Base-by-base conservation (phyloP, 1,140 invertebrate species). In the Hyphantria cunea region DNA sequence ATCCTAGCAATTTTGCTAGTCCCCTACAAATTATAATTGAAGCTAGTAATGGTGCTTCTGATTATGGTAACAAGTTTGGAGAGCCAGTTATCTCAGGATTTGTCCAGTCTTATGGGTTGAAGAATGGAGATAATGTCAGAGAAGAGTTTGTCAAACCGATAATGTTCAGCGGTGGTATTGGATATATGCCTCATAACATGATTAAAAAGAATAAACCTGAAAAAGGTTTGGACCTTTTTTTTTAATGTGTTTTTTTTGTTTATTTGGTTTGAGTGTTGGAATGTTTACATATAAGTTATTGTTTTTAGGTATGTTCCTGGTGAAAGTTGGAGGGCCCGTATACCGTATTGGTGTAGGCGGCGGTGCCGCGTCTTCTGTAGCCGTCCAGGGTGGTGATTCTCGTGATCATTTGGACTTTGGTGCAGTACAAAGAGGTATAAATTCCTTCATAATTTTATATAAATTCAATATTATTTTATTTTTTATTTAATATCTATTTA, bases 41-140 rank as follows among this genome's bases (percentile, higher is more conserved):
- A 91, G 98, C 98, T 0, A 98, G 97, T 84, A 99, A 99, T 89
- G 98, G 98, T 8, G 98, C 98, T 10, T 99, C 98, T 0, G 98
- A 99, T 91, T 99, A 99, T 92, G 98, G 98, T 5, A 99, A 99
- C 83, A 99, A 99, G 92, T 99, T 99, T 92, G 98, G 98, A 0
- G 98, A 99, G 86, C 98, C 98, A 3, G 92, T 99, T 0, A 94
- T 99, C 52, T 78, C 82, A 64, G 98, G 98, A 17, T 99, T 99
- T 88, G 94, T 96, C 0, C 93, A 98, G 55, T 96, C 98, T 0
- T 99, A 97, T 89, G 98, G 98, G 7, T 91, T 97, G 74, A 89
- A 91, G 0, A 93, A 96, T 74, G 84, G 90, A 0, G 81, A 90
- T 37, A 93, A 93, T 33, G 93, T 95, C 67, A 91, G 98, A 52